Evolutionary conservation across 1,140 invertebrate species (phyloP), one percentile per base, ranked within the genome.

Genomic region (Drosophila repletoides): DNA sequence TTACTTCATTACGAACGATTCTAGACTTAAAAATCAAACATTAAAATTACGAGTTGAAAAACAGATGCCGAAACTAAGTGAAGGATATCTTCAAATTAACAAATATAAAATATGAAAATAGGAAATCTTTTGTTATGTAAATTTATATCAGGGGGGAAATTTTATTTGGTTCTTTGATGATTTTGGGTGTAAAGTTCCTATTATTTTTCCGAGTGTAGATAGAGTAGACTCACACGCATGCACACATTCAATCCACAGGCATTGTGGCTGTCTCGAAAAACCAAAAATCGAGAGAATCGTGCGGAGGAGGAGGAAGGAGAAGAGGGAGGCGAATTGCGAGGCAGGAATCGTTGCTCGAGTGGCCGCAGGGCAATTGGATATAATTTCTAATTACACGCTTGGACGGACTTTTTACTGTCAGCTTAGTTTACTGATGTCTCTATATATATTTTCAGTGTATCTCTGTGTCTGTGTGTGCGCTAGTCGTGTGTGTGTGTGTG

Each of bases 351-450:
- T 61, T 86, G 75, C 80, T 80, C 75, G 80, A 86, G 79, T 84
- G 80, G 75, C 79, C 79, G 80, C 79, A 80, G 79, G 79, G 79
- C 79, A 84, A 84, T 84, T 84, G 79, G 79, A 84, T 84, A 84
- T 84, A 84, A 84, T 84, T 84, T 84, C 79, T 84, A 84, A 84
- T 84, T 84, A 84, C 80, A 84, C 79, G 79, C 79, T 84, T 84
- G 79, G 79, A 84, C 79, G 80, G 79, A 86, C 79, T 84, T 84
- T 84, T 86, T 84, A 86, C 79, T 86, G 79, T 84, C 79, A 84
- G 79, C 80, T 84, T 84, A 84, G 80, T 84, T 84, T 84, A 86
- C 80, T 80, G 79, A 84, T 86, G 79, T 84, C 79, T 84, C 75
- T 83, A 81, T 81, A 81, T 67, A 38, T 64, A 51, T 5, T 36